Evolutionary conservation across 2,888 invertebrate genomes (phyloP), one percentile per base, ranked within the genome.

Genomic region (Paralinhomoeus sp.): DNA sequence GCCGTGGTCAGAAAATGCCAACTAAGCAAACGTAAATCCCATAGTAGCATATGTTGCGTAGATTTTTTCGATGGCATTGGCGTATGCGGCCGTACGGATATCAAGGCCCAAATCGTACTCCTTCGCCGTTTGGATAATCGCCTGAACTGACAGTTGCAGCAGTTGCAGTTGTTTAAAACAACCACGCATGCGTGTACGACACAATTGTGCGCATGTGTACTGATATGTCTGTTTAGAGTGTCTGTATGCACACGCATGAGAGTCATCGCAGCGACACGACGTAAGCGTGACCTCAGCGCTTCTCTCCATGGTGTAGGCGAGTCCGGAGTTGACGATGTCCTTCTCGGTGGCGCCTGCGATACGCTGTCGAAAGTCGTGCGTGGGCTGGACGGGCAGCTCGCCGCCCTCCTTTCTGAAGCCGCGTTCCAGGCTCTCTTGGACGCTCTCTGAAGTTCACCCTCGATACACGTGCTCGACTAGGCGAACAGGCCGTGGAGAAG

Each of bases 221-320:
- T 27, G 12, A 9, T 5, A 27, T 12, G 27, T 27, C 12, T 27
- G 5, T 12, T 27, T 12, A 27, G 7, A n/a, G n/a, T n/a, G n/a
- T n/a, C n/a, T n/a, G n/a, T n/a, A n/a, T n/a, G n/a, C n/a, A n/a
- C n/a, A n/a, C n/a, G n/a, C n/a, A n/a, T n/a, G n/a, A n/a, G n/a
- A n/a, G n/a, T n/a, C n/a, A n/a, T n/a, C n/a, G n/a, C n/a, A n/a
- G n/a, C n/a, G n/a, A n/a, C n/a, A n/a, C n/a, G n/a, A n/a, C n/a
- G n/a, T n/a, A n/a, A n/a, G n/a, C n/a, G n/a, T 27, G 7, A 85
- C 87, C 70, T 75, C 75, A 41, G 85, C 87, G 38, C 91, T 83
- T 59, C 83, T 71, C 66, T 91, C 91, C 91, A 97, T 91, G 42
- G 91, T 87, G 64, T 85, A 87, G 64, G 87, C 87, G 42, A 97